Evolutionary conservation across 64 coral and sea anemone genomes (phyloP), one percentile per base, ranked within the genome.

Genomic region (Stylophora pistillata): DNA sequence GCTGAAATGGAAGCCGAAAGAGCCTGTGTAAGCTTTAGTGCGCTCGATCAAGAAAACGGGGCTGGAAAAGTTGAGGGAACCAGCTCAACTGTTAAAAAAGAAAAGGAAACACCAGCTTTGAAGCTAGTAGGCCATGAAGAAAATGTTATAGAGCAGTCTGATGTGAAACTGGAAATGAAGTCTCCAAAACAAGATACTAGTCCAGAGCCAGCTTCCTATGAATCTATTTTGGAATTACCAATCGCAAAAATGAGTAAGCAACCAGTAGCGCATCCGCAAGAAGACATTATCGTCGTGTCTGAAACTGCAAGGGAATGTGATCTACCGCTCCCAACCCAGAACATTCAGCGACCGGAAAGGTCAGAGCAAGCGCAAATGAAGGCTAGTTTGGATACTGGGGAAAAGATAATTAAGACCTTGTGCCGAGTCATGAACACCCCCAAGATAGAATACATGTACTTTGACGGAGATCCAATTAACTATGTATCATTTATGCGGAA

Each of bases 401-500:
- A 90, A 90, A 18, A 89, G 31, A 74, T 90, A 37, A 65, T 74
- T 21, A 83, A 83, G 55, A 57, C 78, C 12, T 58, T 91, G 73
- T 53, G 33, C 11, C 82, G 79, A 76, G 83, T 86, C 15, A 58
- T 89, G 47, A 93, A 71, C 28, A 74, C 85, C 25, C 92, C 92
- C 0, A 90, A 86, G 30, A 60, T 94, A n/a, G 93, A 94, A 56
- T 74, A 87, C 68, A 94, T 94, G 82, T 63, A 71, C 10, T 90
- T 94, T 74, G 93, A 90, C 75, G 88, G 88, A 12, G 53, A 82
- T 34, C 86, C 92, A 31, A 74, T 85, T 16, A 28, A 82, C 15
- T 90, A 94, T 47, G 31, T 90, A 26, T 90, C 92, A 1, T 94
- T 94, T 59, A 81, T 87, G 63, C 93, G 56, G 21, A 94, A 94